Conservation (phyloP, 2,113 vertebrate species). For the Cephalopterus ornatus region DNA sequence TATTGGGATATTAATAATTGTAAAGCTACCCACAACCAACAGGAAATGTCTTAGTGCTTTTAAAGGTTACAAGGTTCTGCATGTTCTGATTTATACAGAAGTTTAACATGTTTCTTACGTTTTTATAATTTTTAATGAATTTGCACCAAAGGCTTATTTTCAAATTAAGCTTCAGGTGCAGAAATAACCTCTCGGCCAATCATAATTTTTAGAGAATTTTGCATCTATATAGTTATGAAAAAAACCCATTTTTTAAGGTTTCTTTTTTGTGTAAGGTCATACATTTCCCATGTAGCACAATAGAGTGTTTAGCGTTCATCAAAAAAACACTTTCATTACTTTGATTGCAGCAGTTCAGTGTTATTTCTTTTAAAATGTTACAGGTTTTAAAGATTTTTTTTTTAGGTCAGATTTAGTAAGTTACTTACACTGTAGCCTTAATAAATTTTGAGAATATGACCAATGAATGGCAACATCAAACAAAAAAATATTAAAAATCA, state of each 20-base stretch:
- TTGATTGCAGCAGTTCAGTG: not conserved
- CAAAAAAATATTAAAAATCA: not conserved
- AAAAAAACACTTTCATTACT: not conserved
- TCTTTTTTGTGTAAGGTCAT: not conserved
- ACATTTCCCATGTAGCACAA: not conserved
- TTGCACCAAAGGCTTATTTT: not conserved
- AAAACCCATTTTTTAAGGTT: not conserved
- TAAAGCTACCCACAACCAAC: not conserved
- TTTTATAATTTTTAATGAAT: not conserved
- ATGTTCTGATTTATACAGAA: not conserved
- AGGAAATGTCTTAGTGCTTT: not conserved
- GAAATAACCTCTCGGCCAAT: not conserved
- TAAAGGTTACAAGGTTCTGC: not conserved
- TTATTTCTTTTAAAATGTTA: not conserved
- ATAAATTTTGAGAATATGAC: not conserved
- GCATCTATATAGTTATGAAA: not conserved
- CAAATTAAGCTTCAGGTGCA: not conserved
- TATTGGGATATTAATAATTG: not conserved
- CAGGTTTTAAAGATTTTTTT: not conserved
- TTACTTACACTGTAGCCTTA: not conserved
- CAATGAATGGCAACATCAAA: not conserved
- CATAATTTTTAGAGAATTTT: not conserved
- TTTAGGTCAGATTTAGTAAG: not conserved
- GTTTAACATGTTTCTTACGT: not conserved
- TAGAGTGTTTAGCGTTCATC: not conserved